Percentiles rank a stretch among this genome's conserved stretches.
Evolutionary conservation across 2,888 invertebrate genomes (phyloP).

Genomic region (Seira musarum): DNA sequence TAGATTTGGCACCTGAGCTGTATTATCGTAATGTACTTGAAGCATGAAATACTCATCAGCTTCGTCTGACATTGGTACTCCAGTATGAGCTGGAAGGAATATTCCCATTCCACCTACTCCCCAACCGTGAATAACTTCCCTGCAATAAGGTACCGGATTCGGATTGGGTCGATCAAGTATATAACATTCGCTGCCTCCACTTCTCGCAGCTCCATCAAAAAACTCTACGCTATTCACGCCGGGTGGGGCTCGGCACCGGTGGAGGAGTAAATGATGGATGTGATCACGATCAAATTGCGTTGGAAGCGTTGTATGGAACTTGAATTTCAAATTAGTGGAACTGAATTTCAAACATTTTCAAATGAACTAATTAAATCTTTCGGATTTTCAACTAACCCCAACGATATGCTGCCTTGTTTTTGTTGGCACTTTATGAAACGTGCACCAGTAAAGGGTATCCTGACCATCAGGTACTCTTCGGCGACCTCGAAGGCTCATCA

Average conservation of each 20-base stretch:
- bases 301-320: slow-evolving; percentile 21
- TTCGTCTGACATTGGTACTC: slow-evolving; percentile 3
- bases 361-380: background rate
- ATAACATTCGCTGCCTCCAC: slow-evolving; percentile 14
- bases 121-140: slow-evolving; percentile 16
- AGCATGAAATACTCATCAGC: background rate
- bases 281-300: background rate
- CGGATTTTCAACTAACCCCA: slow-evolving; percentile 14
- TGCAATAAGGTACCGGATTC: slow-evolving; percentile 3
- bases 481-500: background rate
- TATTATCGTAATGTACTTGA: slow-evolving; percentile 18
- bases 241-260: slow-evolving; percentile 32
- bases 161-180: background rate
- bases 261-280: slow-evolving; percentile 37
- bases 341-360: background rate
- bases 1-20: too few species aligned
- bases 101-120: slow-evolving; percentile 8
- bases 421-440: slow-evolving; percentile 22
- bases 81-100: slow-evolving; percentile 25
- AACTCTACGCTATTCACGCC: slow-evolving; percentile 4
- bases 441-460: background rate
- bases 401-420: slow-evolving; percentile 13
- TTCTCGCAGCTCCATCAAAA: background rate
- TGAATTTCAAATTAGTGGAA: background rate
- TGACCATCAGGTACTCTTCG: background rate